phyloP scores from a whole-genome alignment of 37 sponge, comb jelly and placozoan genomes.

The Haliclona indistincta region DNA sequence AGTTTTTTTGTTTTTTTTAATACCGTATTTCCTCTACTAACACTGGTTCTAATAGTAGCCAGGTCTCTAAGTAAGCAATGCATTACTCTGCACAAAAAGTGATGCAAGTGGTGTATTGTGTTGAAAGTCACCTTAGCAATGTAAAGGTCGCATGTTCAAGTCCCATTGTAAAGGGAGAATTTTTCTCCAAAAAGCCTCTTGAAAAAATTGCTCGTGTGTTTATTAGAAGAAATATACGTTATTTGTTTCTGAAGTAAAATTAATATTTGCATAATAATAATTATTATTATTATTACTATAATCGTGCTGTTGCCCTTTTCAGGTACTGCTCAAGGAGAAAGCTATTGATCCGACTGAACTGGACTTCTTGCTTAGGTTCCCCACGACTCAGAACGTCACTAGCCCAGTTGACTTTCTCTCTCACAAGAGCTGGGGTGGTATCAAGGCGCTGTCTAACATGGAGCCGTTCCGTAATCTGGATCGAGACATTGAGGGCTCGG shows the following conservation, averaged over 20 bases:
- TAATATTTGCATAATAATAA: neutral
- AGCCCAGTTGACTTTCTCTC: slow-evolving; percentile 97
- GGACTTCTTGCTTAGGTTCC: slow-evolving; percentile 96
- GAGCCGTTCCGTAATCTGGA: slow-evolving; percentile 98
- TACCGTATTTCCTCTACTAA: no score
- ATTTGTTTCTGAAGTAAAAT: neutral
- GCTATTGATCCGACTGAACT: slow-evolving; percentile 94
- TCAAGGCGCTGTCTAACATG: slow-evolving; percentile 95
- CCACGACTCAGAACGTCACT: slow-evolving; percentile 81
- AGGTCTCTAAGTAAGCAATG: no score
- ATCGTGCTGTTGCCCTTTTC: neutral
- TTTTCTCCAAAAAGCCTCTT: neutral
- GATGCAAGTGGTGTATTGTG: no score
- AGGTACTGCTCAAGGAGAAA: slow-evolving; percentile 84
- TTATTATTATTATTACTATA: neutral
- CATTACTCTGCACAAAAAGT: no score
- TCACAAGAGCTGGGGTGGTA: slow-evolving; percentile 94
- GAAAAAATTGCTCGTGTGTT: neutral
- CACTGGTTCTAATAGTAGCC: no score
- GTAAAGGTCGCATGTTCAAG: no score
- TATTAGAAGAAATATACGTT: neutral
- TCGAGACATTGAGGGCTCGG: slow-evolving; percentile 96
- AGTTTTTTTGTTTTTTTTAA: no score
- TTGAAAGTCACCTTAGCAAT: no score
- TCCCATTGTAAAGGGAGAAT: neutral